Evolutionary conservation across 2,888 invertebrate genomes (phyloP), one percentile per base, ranked within the genome.

Genomic region (Oscheius sp.): DNA sequence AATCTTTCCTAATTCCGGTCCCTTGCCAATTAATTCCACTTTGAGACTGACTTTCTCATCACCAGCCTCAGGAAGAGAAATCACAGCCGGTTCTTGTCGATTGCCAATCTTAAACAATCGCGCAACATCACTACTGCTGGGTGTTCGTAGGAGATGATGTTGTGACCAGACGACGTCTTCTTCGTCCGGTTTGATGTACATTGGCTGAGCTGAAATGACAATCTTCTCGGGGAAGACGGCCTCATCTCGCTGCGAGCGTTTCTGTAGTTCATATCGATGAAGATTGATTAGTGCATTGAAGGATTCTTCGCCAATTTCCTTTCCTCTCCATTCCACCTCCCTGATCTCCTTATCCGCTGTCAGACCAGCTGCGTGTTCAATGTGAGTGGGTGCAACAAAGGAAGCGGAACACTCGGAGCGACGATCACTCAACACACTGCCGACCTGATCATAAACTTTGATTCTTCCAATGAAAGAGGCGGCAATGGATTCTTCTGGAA

Each of bases 221-320:
- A 72, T 62, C 45, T 70, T 69, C 20, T 80, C 76, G 14, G 74
- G 71, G 12, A 80, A 69, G 50, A 64, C 63, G 17, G 71, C 67
- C 50, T 75, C 75, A 41, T 74, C 68, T 20, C 57, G 56, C 67
- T 71, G 67, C 61, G 67, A 66, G 50, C 78, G 77, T 44, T 74
- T 78, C 32, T 70, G 67, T 8, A 78, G 61, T 62, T 73, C 74
- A 68, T 75, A 74, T 56, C 73, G 70, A 67, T 80, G 80, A 67
- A 82, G 73, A 64, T 78, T 78, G 51, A 82, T 73, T 41, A 80
- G 70, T 9, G 80, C 77, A 44, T 73, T 75, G 57, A 79, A 73
- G 8, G 70, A 63, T 56, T 65, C 75, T 20, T 68, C 66, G 30
- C 75, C 65, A 61, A 56, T 66, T 47, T 73, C 73, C 20, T 30